Percentiles rank a stretch among this genome's conserved stretches.
phyloP scores from a whole-genome alignment of 2,797 vertebrate species.

The Muraenolepis orangiensis region DNA sequence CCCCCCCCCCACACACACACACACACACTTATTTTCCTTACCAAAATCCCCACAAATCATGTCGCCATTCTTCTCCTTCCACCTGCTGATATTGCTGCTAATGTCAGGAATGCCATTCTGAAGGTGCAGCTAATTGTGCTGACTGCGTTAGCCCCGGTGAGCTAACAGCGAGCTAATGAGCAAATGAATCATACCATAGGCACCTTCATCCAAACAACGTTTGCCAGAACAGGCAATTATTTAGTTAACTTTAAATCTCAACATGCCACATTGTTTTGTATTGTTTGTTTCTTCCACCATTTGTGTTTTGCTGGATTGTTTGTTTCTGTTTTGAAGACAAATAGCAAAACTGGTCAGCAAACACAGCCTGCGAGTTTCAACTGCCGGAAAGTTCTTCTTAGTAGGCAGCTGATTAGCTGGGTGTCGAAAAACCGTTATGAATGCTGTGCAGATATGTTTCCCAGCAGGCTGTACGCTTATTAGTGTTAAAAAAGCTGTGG shows the following conservation, averaged over 20 bases:
- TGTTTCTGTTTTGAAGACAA: background rate
- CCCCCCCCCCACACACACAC: too few species aligned
- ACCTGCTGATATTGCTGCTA: too few species aligned
- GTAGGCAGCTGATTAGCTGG: slow-evolving; percentile 37
- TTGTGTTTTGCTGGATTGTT: background rate
- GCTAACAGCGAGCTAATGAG: background rate
- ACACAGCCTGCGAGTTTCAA: background rate
- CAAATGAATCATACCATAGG: background rate
- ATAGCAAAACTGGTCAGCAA: too few species aligned
- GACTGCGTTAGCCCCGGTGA: too few species aligned
- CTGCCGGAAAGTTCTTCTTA: slow-evolving; percentile 14
- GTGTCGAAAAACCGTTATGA: slow-evolving; percentile 19
- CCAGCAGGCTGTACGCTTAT: slow-evolving; percentile 55
- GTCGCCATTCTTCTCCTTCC: too few species aligned
- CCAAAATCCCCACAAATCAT: too few species aligned
- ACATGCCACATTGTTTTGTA: background rate
- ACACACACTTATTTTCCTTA: too few species aligned
- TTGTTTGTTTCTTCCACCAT: background rate
- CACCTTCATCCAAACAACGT: background rate
- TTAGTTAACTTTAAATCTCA: too few species aligned
- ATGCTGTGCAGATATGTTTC: slow-evolving; percentile 27
- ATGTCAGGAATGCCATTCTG: too few species aligned
- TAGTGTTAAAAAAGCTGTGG: slow-evolving; percentile 46
- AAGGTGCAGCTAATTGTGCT: too few species aligned
- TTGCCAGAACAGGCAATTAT: background rate